These are phyloP conservation scores for Mythimna impura DNA, from an alignment of 2,888 invertebrate genomes.

Conservation along the genomic window DNA sequence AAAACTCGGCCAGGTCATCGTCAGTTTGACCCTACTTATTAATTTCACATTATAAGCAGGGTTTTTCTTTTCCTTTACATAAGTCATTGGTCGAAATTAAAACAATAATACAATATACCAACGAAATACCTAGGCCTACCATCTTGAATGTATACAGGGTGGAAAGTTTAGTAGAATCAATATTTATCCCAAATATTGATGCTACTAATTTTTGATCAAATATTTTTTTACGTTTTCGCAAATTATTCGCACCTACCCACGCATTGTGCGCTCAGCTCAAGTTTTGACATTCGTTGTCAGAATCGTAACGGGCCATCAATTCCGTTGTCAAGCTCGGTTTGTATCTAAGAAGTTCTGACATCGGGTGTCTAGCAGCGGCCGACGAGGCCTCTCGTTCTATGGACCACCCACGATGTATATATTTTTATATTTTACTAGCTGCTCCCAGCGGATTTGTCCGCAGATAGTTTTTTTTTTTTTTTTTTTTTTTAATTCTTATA, in stretches of 20 bases:
- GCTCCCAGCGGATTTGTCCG: too few relatives aligned
- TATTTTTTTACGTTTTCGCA: not conserved
- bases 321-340: not conserved
- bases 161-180: not conserved
- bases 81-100: not conserved
- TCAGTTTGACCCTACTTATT: conserved; percentile 25
- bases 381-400: not conserved
- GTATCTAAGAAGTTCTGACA: not conserved
- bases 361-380: not conserved
- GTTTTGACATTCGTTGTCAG: too few relatives aligned
- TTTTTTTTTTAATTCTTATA: too few relatives aligned
- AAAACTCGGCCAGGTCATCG: not conserved
- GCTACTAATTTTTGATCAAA: not conserved
- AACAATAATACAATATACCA: not conserved
- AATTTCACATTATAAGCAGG: conserved; percentile 8
- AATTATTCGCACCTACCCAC: not conserved
- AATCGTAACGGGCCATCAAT: too few relatives aligned
- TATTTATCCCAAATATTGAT: not conserved
- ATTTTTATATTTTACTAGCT: too few relatives aligned
- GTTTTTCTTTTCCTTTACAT: not conserved
- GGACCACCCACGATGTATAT: too few relatives aligned
- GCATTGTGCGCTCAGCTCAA: not conserved
- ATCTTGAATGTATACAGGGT: not conserved
- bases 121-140: not conserved
- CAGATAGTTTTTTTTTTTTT: too few relatives aligned